Percentiles rank a stretch among this genome's conserved stretches.
These are phyloP conservation scores for Bombus affinis DNA, from an alignment of 1,140 invertebrate genomes.

Conservation along the genomic window DNA sequence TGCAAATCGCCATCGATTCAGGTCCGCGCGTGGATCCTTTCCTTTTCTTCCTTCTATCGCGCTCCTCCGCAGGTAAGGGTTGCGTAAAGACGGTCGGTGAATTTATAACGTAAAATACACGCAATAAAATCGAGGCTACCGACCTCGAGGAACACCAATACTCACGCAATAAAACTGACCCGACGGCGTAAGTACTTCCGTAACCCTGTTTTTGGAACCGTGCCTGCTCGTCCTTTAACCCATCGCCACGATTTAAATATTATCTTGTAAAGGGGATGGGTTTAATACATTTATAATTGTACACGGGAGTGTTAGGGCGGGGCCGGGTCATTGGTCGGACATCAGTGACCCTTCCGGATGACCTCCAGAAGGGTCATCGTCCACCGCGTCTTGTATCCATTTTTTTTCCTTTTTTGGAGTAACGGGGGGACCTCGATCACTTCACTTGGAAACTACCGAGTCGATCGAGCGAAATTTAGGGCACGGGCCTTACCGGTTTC, in stretches of 20 bases:
- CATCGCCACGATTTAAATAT: slow-evolving; percentile 77
- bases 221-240: slow-evolving; percentile 47
- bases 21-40: slow-evolving; percentile 21
- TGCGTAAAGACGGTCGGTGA: slow-evolving; percentile 44
- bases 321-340: slow-evolving; percentile 78
- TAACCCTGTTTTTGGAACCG: slow-evolving; percentile 30
- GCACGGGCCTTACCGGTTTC: slow-evolving; percentile 78
- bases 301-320: slow-evolving; percentile 74
- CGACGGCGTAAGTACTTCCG: slow-evolving; percentile 24
- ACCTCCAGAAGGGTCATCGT: slow-evolving; percentile 67
- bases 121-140: slow-evolving; percentile 73
- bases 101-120: slow-evolving; percentile 81
- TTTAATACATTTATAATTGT: slow-evolving; percentile 82
- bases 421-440: slow-evolving; percentile 46
- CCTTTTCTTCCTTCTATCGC: not conserved
- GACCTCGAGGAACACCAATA: slow-evolving; percentile 50
- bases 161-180: slow-evolving; percentile 60
- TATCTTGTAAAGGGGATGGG: slow-evolving; percentile 75
- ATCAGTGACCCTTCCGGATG: slow-evolving; percentile 77
- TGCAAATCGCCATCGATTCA: slow-evolving; percentile 17
- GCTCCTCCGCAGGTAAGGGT: not conserved
- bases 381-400: slow-evolving; percentile 56
- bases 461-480: slow-evolving; percentile 65
- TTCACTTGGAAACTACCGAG: slow-evolving; percentile 66
- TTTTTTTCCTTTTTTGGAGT: not conserved